Base-by-base conservation (phyloP, 2,888 invertebrate species). In the Smittia sp. region DNA sequence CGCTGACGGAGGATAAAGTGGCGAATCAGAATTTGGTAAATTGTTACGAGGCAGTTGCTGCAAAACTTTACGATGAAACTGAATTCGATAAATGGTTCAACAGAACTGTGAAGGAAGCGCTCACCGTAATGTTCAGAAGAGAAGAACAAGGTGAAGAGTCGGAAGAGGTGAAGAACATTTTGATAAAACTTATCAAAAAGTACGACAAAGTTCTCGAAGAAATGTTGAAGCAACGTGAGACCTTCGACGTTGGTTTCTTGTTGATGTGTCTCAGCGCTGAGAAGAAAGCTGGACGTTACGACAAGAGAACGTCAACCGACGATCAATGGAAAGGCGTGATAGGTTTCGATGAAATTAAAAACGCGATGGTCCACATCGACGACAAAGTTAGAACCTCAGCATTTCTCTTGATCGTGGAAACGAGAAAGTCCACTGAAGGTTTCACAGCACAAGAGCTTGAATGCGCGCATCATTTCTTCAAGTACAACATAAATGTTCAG, bases 331-430 rank as follows among this genome's bases (percentile, higher is more conserved):
- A 85, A 78, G 86, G 85, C 52, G 80, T 85, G 62, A 83, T 87
- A 1, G 80, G 84, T 22, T 85, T 86, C 74, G 79, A 83, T 2
- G 79, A 84, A 24, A 79, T 92, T 66, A 80, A 84, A 75, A 77
- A 79, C 69, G 88, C 88, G 1, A 84, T 90, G 27, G 82, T 86
- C 0, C 79, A 79, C 0, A 77, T 77, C 66, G 78, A 79, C 32
- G 80, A 82, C 63, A 79, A 93, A 88, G 86, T 89, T 1, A 85
- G 93, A 25, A 81, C 92, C 6, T 84, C 89, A 76, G 86, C 89
- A 0, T 83, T 93, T 68, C 86, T 87, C 0, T 81, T 93, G 20
- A 80, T 94, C 38, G 88, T 90, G 69, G 92, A 93, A 78, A 89
- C 87, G 0, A 88, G 87, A 69, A 91, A 90, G 79, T 87, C 87